phyloP scores from a whole-genome alignment of 2,888 invertebrate species.

The Chironomus riparius region DNA sequence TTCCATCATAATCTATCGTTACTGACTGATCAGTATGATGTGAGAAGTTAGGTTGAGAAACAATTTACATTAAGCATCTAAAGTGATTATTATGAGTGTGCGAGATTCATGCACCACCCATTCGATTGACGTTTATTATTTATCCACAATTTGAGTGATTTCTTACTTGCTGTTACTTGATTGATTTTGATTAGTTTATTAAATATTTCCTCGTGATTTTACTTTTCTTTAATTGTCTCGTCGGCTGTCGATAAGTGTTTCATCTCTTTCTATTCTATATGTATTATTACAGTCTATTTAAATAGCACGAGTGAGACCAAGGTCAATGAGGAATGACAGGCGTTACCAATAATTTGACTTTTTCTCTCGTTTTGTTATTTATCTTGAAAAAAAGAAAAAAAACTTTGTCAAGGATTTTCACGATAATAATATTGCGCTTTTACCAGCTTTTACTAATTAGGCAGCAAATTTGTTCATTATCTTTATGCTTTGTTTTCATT shows the following conservation, averaged over 20 bases:
- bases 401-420: not conserved
- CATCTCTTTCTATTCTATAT: not conserved
- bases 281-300: not conserved
- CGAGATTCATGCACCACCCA: not conserved
- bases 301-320: not conserved
- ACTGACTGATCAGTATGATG: not conserved
- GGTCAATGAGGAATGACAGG: constrained; percentile 8
- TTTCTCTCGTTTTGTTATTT: not conserved
- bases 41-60: not conserved
- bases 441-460: too few species aligned
- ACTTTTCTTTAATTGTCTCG: not conserved
- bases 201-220: constrained; percentile 22
- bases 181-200: constrained; percentile 17
- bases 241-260: not conserved
- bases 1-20: not conserved
- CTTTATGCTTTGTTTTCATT: too few species aligned
- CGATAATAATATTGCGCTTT: not conserved
- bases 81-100: not conserved
- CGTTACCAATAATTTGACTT: constrained; percentile 1
- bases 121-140: not conserved
- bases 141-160: not conserved
- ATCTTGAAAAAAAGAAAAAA: not conserved
- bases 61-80: not conserved
- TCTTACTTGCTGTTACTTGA: not conserved
- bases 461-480: too few species aligned